Conservation (phyloP, 2,113 vertebrate species). For the Casuarius casuarius region DNA sequence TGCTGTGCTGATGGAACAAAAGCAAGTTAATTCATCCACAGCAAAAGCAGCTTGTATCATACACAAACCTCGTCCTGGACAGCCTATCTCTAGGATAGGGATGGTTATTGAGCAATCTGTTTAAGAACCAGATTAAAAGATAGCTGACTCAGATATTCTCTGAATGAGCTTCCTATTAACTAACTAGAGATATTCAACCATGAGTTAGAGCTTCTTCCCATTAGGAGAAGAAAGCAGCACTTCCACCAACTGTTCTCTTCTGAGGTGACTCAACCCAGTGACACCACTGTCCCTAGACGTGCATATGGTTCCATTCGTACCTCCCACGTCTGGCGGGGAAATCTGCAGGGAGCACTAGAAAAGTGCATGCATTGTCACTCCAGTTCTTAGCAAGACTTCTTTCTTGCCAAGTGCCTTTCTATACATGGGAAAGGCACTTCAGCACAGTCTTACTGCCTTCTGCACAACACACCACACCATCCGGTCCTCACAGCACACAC, state of each 20-base stretch:
- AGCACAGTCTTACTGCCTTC: conserved; percentile 35
- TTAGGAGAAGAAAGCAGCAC: not conserved
- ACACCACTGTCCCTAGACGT: not conserved
- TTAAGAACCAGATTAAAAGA: not conserved
- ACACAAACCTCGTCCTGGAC: not conserved
- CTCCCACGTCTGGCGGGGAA: not conserved
- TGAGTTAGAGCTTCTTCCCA: not conserved
- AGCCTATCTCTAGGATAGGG: not conserved
- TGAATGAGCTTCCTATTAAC: not conserved
- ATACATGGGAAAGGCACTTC: conserved; percentile 47
- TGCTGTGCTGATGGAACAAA: not conserved
- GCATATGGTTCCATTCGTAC: not conserved
- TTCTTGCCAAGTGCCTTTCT: not conserved
- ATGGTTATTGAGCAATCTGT: not conserved
- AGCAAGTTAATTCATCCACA: not conserved
- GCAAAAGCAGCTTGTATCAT: not conserved
- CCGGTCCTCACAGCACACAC: not conserved
- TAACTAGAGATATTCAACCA: not conserved
- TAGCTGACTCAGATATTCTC: not conserved
- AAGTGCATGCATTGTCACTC: not conserved
- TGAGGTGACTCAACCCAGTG: not conserved
- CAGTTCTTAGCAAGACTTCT: conserved; percentile 1
- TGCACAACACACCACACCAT: conserved; percentile 19
- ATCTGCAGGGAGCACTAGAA: not conserved
- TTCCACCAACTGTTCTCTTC: not conserved